phyloP scores from a whole-genome alignment of 2,888 invertebrate species.

The Pristionchus japonicus region DNA sequence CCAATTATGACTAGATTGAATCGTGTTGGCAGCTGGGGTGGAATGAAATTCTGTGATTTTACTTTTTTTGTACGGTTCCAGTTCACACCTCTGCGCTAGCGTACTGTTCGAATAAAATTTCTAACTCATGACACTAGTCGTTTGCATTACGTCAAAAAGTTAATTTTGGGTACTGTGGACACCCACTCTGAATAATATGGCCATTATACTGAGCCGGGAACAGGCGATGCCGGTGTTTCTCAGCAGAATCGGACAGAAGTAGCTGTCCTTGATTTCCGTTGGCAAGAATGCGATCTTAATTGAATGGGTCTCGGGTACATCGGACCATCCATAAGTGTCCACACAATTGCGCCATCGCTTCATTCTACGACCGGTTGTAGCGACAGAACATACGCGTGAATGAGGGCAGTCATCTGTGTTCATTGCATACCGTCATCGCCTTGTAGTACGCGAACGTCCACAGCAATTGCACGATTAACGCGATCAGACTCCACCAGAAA shows the following conservation, averaged over 20 bases:
- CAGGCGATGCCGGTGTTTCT: neutral
- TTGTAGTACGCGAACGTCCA: neutral
- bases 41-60: too few species aligned
- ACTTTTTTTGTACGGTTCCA: too few species aligned
- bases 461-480: neutral
- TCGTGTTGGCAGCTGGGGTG: too few species aligned
- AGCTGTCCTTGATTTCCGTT: neutral
- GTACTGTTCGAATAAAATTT: too few species aligned
- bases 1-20: too few species aligned
- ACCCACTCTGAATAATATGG: neutral
- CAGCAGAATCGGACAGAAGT: neutral
- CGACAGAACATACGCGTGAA: too few species aligned
- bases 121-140: neutral
- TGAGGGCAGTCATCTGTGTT: too few species aligned
- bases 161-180: too few species aligned
- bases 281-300: neutral
- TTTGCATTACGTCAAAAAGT: too few species aligned
- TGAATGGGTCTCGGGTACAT: neutral
- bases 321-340: too few species aligned
- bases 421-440: neutral
- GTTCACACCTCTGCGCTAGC: neutral
- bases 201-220: neutral
- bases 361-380: too few species aligned
- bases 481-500: neutral
- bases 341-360: too few species aligned